Conservation (phyloP, 2,797 vertebrate genomes). For the Pyrocephalus nanus region DNA sequence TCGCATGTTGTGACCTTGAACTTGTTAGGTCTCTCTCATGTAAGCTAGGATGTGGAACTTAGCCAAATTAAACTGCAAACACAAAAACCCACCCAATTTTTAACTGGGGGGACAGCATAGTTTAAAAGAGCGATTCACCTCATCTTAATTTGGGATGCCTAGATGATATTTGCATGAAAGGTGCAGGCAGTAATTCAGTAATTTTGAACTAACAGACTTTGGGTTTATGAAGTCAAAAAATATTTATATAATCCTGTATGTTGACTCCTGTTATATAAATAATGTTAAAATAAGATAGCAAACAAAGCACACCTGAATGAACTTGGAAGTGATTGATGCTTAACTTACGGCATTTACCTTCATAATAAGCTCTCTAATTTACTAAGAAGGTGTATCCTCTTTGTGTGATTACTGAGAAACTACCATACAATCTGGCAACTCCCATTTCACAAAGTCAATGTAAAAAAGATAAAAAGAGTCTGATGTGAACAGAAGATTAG, state of each 20-base stretch:
- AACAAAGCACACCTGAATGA: constrained; percentile 26
- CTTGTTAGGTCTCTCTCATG: neutral
- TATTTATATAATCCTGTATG: neutral
- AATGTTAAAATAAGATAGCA: neutral
- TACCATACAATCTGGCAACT: neutral
- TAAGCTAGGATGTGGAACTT: neutral
- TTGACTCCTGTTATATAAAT: neutral
- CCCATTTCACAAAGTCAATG: constrained; percentile 39
- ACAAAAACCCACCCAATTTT: neutral
- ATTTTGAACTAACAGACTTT: neutral
- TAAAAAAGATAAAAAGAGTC: neutral
- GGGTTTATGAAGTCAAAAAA: neutral
- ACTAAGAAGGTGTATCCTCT: constrained; percentile 45
- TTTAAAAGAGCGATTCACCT: neutral
- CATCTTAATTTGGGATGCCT: neutral
- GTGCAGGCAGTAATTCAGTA: neutral
- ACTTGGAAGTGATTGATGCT: constrained; percentile 14
- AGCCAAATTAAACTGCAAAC: neutral
- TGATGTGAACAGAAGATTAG: constrained; percentile 23
- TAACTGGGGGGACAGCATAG: neutral
- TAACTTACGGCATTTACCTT: neutral
- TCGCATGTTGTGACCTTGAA: neutral
- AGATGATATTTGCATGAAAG: neutral
- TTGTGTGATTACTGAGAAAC: neutral
- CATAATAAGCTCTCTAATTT: neutral